Percentiles rank a stretch among this genome's conserved stretches.
These are phyloP conservation scores for Ferrisia virgata DNA, from an alignment of 2,888 invertebrate genomes.

Conservation along the genomic window DNA sequence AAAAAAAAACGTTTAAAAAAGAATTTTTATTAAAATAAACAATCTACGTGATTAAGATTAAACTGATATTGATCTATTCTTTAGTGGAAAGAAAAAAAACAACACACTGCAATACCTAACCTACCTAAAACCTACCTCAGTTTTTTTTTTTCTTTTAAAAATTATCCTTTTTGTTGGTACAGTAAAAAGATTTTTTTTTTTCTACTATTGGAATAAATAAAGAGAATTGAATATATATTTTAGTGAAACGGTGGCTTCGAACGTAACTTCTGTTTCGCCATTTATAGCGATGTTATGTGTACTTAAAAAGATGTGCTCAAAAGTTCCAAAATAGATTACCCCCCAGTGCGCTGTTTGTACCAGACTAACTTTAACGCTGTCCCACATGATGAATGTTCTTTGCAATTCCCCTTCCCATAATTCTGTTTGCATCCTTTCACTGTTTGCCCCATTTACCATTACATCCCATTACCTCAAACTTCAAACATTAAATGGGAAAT, in stretches of 20 bases:
- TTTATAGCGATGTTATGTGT: conserved; percentile 37
- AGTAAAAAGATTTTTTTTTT: background rate
- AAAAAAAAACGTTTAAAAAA: background rate
- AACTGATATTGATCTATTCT: background rate
- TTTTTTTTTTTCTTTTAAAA: background rate
- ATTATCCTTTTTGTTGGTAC: background rate
- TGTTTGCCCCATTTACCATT: conserved; percentile 18
- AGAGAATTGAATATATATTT: conserved; percentile 17
- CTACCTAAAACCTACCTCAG: no score
- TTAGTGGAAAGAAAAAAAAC: background rate
- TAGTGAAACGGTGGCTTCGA: conserved; percentile 4
- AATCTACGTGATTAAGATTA: background rate
- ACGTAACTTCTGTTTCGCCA: conserved; percentile 31
- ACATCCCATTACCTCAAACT: conserved; percentile 17
- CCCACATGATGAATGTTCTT: conserved; percentile 17
- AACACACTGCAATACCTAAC: background rate
- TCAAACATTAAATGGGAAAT: conserved; percentile 17
- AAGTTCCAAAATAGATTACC: conserved; percentile 43
- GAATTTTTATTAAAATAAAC: background rate
- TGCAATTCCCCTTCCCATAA: conserved; percentile 15
- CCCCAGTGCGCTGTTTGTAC: conserved; percentile 39
- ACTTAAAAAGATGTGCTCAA: conserved; percentile 41
- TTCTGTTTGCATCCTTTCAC: conserved; percentile 33
- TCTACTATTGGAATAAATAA: background rate
- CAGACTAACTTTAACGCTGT: conserved; percentile 34